Evolutionary conservation across 2,888 invertebrate species (phyloP).

Genomic region (Erannis defoliaria): DNA sequence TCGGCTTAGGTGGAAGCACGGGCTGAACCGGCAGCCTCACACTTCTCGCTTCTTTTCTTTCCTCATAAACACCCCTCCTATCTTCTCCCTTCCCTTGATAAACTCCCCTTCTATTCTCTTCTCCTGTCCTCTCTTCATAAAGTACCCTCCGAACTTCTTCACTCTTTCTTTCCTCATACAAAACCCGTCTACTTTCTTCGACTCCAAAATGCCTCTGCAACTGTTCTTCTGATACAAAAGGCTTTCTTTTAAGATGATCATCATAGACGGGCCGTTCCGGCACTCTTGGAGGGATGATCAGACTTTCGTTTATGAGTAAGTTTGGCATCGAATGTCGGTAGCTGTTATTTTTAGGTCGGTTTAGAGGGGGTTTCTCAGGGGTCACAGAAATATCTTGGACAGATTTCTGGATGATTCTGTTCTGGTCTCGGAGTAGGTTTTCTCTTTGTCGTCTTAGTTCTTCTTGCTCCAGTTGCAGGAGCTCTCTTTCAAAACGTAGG

Average conservation of each 20-base stretch:
- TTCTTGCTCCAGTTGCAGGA: constrained; percentile 92
- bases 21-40: constrained; percentile 51
- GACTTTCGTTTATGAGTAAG: constrained; percentile 71
- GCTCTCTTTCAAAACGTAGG: constrained; percentile 92
- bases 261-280: constrained; percentile 63
- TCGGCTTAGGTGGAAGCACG: constrained; percentile 75
- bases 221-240: constrained; percentile 80
- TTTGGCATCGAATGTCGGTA: constrained; percentile 85
- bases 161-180: constrained; percentile 68
- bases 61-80: constrained; percentile 25
- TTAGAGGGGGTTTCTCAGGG: constrained; percentile 71
- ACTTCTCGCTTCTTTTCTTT: constrained; percentile 28
- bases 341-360: constrained; percentile 59
- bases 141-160: constrained; percentile 44
- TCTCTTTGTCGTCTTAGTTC: constrained; percentile 91
- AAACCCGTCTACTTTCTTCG: constrained; percentile 75
- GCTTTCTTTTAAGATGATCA: constrained; percentile 69
- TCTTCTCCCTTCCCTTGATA: constrained; percentile 20
- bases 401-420: constrained; percentile 87
- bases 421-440: constrained; percentile 89
- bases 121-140: constrained; percentile 33
- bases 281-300: constrained; percentile 52
- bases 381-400: constrained; percentile 87
- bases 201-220: constrained; percentile 80
- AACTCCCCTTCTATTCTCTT: constrained; percentile 17